A percentile compares a stretch with the other conserved stretches of the same genome.
Conservation (phyloP, 2,888 invertebrate genomes). For the Diloba caeruleocephala region DNA sequence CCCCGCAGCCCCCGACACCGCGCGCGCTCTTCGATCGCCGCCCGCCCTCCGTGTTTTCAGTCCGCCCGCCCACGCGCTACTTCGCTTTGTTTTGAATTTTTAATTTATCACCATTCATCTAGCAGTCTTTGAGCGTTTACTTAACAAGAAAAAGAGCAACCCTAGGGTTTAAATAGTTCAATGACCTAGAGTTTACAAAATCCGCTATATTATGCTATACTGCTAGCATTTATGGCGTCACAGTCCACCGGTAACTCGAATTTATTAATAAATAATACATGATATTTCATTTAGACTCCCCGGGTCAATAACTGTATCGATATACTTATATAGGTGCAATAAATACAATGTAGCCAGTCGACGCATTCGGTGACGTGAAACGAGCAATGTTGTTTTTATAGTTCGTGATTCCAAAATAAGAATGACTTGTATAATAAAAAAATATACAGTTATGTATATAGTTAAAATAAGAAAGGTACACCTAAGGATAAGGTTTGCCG, state of each 20-base stretch:
- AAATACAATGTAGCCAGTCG: no score
- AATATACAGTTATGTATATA: no score
- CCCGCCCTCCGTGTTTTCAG: conserved; percentile 81
- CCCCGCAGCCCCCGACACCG: conserved; percentile 75
- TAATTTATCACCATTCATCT: conserved; percentile 87
- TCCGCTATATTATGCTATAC: not conserved
- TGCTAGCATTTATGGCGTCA: no score
- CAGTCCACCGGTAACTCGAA: conserved; percentile 16
- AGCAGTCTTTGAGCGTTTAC: conserved; percentile 69
- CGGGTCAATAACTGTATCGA: no score
- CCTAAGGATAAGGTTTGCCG: no score
- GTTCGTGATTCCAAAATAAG: no score
- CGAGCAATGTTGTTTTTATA: no score
- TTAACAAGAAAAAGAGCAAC: conserved; percentile 70
- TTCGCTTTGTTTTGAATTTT: conserved; percentile 87
- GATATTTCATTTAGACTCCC: no score
- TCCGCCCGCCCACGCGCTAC: conserved; percentile 81
- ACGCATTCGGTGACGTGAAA: no score
- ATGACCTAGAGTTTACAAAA: conserved; percentile 53
- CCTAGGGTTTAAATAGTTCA: conserved; percentile 60
- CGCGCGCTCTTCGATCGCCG: conserved; percentile 87
- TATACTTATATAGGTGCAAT: no score
- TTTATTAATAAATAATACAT: conserved; percentile 10
- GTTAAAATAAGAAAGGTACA: no score
- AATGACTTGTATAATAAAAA: no score